Base-by-base conservation (phyloP, 2,113 vertebrate genomes). In the Anhinga anhinga region DNA sequence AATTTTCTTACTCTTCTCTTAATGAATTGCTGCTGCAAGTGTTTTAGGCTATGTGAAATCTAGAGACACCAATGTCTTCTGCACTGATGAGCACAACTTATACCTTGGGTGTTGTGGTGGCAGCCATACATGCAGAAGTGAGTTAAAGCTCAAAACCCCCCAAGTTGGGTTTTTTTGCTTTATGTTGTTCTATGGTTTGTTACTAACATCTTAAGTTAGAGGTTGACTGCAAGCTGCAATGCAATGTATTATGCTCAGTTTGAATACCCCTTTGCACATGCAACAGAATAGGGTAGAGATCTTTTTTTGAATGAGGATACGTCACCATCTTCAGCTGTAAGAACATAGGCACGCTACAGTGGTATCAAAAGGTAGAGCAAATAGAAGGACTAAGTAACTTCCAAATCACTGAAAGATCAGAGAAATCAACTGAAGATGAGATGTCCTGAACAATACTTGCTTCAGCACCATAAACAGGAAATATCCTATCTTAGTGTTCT, bases 41-140 rank as follows among this genome's bases (percentile, higher is more conserved):
- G 23, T 63, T 81, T 53, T 36, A 13, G n/a, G 29, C 26, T 59
- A 3, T 1, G 3, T 86, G 71, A 67, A 59, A 53, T 76, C 25
- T 63, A 0, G 5, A 45, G 47, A 32, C 3, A 8, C 7, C 13
- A 2, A 1, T 20, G 27, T 23, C 7, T 62, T 53, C 36, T 82
- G 50, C 32, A 13, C 32, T 42, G 70, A 40, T 27, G 40, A 58
- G 52, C 19, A 27, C 50, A 38, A 2, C 2, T 52, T 36, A 1
- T 32, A 9, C 22, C 29, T 45, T 4, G 56, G 15, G 16, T 40
- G 58, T 47, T 89, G 15, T 89, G 67, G 50, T 88, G 65, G 49
- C 59, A 88, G 29, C 15, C 9, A 0, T 34, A 5, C 7, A 9
- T 9, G 8, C 0, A 0, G 34, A 69, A 65, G 22, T 1, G 8